Evolutionary conservation across 2,797 vertebrate genomes (phyloP), one percentile per base, ranked within the genome.

Genomic region (Coracias cyanogaster): DNA sequence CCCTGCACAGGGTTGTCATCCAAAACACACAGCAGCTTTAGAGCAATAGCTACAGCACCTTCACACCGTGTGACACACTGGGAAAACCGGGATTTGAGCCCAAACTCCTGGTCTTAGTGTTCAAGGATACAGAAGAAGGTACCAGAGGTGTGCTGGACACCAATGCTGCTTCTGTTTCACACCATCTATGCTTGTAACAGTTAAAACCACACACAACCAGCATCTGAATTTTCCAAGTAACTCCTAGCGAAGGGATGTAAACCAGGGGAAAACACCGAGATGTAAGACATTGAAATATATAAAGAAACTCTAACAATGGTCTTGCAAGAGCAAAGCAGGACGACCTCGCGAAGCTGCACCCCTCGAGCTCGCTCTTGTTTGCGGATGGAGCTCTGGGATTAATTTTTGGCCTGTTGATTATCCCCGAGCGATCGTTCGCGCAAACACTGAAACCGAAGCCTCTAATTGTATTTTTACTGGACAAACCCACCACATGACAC

Each of bases 61-160:
- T 64, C 64, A 9, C n/a, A 4, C n/a, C 4, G 1, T 0, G 1
- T 4, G 79, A 55, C 33, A 29, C 0, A 0, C 55, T n/a, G 71
- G 39, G 43, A 69, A 69, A 85, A 15, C 18, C 2, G 1, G 3
- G 48, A 39, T 26, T 45, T 15, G 55, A 57, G 15, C 45, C 43
- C 55, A 10, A 15, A 66, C 54, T 4, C 21, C 55, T 8, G 20
- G 4, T 33, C 12, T 19, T n/a, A 3, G 7, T 48, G 29, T 8
- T n/a, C 46, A 22, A 14, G 71, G 43, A 29, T 12, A 41, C 25
- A 13, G 6, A 14, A 8, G 14, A 43, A 57, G 24, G 62, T 8
- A 37, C 35, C 54, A 10, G 57, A 22, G 28, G 19, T 21, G 54
- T 26, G 58, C 5, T 29, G n/a, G 66, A 37, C 29, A 66, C 12